Percentiles rank a stretch among this genome's conserved stretches.
phyloP scores from a whole-genome alignment of 2,113 vertebrate genomes.

The Puntigrus tetrazona region DNA sequence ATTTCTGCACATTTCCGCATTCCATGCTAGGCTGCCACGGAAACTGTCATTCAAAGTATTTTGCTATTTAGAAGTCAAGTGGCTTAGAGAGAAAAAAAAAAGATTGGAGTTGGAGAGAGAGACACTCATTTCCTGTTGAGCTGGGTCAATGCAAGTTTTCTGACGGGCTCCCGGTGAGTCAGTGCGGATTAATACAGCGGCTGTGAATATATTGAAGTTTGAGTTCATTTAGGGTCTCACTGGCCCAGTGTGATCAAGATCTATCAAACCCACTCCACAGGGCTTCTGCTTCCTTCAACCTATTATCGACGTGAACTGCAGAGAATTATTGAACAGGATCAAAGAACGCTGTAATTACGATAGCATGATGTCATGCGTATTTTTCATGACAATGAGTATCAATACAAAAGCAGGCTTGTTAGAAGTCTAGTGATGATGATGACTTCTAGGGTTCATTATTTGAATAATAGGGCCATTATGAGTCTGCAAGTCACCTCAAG shows the following conservation, averaged over 20 bases:
- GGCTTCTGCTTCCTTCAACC: conserved; percentile 29
- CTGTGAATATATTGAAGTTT: conserved; percentile 44
- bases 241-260: conserved; percentile 42
- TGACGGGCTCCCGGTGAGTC: conserved; percentile 40
- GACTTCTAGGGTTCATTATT: conserved; percentile 11
- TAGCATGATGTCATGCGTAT: conserved; percentile 28
- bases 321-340: conserved; percentile 62
- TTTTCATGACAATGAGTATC: conserved; percentile 48
- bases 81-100: neutral
- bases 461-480: neutral
- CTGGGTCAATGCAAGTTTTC: conserved; percentile 19
- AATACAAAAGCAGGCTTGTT: conserved; percentile 20
- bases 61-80: conserved; percentile 30
- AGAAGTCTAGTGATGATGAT: neutral
- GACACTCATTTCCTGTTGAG: conserved; percentile 49
- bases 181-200: conserved; percentile 40
- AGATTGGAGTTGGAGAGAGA: conserved; percentile 15
- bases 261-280: conserved; percentile 30
- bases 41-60: conserved; percentile 31
- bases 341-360: conserved; percentile 51
- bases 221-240: conserved; percentile 34
- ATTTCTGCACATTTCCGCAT: conserved; percentile 26
- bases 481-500: conserved; percentile 17
- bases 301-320: conserved; percentile 13
- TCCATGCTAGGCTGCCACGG: neutral